Base-by-base conservation (phyloP, 1,140 invertebrate species). In the Drosophila neocordata region DNA sequence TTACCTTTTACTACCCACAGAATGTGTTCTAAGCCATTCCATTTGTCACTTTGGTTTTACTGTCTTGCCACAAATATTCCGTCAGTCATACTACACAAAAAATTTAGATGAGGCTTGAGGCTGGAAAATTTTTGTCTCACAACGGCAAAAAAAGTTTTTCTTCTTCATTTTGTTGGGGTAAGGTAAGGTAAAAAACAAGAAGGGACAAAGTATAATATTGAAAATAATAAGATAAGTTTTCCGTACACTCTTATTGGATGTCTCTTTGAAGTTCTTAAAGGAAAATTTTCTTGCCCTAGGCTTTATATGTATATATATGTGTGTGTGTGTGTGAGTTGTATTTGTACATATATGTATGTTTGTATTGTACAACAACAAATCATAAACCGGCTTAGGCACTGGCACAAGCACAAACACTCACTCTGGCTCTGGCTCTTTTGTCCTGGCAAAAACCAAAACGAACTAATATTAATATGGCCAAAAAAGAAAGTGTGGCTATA, bases 401-500 rank as follows among this genome's bases (percentile, higher is more conserved):
- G 70, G 65, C 31, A 13, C 56, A 24, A 9, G 8, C 44, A 18
- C 31, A 78, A 65, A 59, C 31, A 13, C 56, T 55, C 12, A 7
- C 15, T 7, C 15, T 74, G 72, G 5, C 27, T 31, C 27, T 7
- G 61, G 63, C 57, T 63, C 57, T 68, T 27, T 58, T 66, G 58
- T 76, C 60, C 71, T 70, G 65, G 69, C 65, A 69, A 77, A 73
- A 63, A 64, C 58, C 71, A 74, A 61, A 65, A 62, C 35, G 57
- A 70, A 77, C 56, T 65, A 70, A 82, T 68, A 65, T 61, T 65
- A 78, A 69, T 63, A 48, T 77, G 78, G 61, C 70, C 81, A 31
- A 79, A 84, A 48, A 48, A 48, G 41, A 84, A 84, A 85, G 69
- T 87, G 77, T 78, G 77, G 73, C 82, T 85, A 85, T 85, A 85